A percentile compares a stretch with the other conserved stretches of the same genome.
Evolutionary conservation across 1,140 invertebrate genomes (phyloP).

Genomic region (Frieseomelitta varia): DNA sequence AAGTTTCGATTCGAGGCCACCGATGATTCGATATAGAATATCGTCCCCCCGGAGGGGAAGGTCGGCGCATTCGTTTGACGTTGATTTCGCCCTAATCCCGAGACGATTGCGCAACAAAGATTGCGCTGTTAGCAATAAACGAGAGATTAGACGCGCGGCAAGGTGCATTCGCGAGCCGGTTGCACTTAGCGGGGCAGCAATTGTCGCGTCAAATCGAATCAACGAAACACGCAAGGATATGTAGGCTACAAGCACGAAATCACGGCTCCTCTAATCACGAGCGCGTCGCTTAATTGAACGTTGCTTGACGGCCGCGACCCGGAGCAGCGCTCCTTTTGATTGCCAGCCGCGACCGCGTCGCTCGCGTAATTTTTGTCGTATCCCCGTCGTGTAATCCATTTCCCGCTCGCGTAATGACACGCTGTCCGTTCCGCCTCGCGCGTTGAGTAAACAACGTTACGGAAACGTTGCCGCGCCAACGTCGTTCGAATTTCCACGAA

Average conservation of each 20-base stretch:
- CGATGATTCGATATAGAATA: neutral
- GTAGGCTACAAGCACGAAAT: conserved; percentile 65
- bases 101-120: conserved; percentile 46
- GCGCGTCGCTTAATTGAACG: neutral
- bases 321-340: neutral
- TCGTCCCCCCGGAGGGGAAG: neutral
- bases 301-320: neutral
- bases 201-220: conserved; percentile 78
- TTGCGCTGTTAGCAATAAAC: conserved; percentile 33
- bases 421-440: neutral
- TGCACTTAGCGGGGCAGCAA: conserved; percentile 64
- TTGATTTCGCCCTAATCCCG: neutral
- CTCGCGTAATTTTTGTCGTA: neutral
- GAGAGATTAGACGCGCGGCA: conserved; percentile 43
- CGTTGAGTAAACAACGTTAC: neutral
- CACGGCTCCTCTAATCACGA: conserved; percentile 41
- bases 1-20: neutral
- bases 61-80: neutral
- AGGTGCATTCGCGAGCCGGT: conserved; percentile 56
- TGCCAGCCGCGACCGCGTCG: neutral
- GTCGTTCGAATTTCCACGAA: neutral
- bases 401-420: neutral
- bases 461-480: neutral
- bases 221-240: conserved; percentile 62
- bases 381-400: neutral